Evolutionary conservation across 2,888 invertebrate species (phyloP).

Genomic region (Agrenia bidenticulata): DNA sequence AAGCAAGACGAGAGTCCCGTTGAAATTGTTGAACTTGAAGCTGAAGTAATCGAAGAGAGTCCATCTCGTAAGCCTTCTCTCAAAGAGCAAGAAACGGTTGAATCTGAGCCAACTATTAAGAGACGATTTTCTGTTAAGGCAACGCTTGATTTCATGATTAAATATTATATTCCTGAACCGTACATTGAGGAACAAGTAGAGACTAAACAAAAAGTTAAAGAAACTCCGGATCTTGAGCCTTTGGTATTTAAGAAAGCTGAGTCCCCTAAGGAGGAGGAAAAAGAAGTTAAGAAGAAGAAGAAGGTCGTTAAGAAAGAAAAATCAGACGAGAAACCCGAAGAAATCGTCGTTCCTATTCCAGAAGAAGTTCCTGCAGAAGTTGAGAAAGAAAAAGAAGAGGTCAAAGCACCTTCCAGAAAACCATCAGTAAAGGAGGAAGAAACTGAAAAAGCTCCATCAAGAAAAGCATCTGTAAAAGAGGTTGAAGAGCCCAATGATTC

Average conservation of each 20-base stretch:
- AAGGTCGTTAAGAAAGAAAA: conserved; percentile 55
- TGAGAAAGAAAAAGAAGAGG: conserved; percentile 19
- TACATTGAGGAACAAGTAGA: conserved; percentile 52
- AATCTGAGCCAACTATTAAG: not conserved
- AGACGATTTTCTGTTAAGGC: conserved; percentile 6
- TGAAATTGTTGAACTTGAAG: conserved; percentile 54
- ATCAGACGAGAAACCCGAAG: conserved; percentile 53
- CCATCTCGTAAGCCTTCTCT: not conserved
- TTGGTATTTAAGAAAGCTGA: conserved; percentile 9
- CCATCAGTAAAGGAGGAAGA: not conserved
- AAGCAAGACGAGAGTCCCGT: conserved; percentile 57
- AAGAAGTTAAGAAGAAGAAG: conserved; percentile 29
- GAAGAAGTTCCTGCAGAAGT: conserved; percentile 56
- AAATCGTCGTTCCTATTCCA: conserved; percentile 21
- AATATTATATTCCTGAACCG: conserved; percentile 41
- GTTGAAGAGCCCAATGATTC: too few species aligned
- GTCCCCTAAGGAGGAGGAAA: conserved; percentile 12
- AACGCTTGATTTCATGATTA: not conserved
- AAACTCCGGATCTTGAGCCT: not conserved
- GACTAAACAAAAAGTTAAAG: conserved; percentile 40
- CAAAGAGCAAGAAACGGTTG: not conserved
- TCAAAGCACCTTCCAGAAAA: conserved; percentile 5
- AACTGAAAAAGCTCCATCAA: not conserved
- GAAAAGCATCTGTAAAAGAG: not conserved
- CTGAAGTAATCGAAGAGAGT: conserved; percentile 40